Base-by-base conservation (phyloP, 2,888 invertebrate genomes). In the Tetragnatha montana region DNA sequence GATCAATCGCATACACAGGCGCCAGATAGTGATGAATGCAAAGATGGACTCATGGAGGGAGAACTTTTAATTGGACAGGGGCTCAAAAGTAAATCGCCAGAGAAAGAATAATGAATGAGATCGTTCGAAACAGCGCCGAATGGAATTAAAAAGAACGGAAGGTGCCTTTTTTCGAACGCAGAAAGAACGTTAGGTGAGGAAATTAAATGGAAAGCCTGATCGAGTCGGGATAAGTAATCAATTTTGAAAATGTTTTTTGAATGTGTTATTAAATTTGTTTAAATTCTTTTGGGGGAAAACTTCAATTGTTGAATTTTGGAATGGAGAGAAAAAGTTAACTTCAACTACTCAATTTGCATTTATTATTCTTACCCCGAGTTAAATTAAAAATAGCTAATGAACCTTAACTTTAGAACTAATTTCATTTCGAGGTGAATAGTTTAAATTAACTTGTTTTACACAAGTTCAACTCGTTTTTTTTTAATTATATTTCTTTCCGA, bases 1-100 rank as follows among this genome's bases (percentile, higher is more conserved):
- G 87, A 87, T 87, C 81, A 87, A 81, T 87, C 69, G 81, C 74
- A 69, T 87, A 87, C 81, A 81, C 75, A 68, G 22, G 70, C 87
- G 74, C 75, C 22, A 85, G 80, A 86, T 86, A 71, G 81, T 75
- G 81, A 75, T 81, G 75, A 87, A 75, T 75, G 51, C 75, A 69
- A 81, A 81, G 81, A 68, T 73, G 71, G 69, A 73, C 73, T 74
- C 79, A 51, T 86, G 68, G 71, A 35, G 73, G 80, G 73, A 51
- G 71, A 22, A 47, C 12, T 50, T 86, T 68, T 73, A 79, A 71
- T 80, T 80, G 60, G 81, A 73, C 35, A 21, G 49, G 51, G 47
- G 78, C 19, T 51, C 51, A 78, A 78, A 78, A 78, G 19, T 21
- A 78, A 78, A 78, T 22, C 60, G 17, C 12, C 60, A 17, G 10